Evolutionary conservation across 1,140 invertebrate genomes (phyloP).

Genomic region (Drosophila sp.): DNA sequence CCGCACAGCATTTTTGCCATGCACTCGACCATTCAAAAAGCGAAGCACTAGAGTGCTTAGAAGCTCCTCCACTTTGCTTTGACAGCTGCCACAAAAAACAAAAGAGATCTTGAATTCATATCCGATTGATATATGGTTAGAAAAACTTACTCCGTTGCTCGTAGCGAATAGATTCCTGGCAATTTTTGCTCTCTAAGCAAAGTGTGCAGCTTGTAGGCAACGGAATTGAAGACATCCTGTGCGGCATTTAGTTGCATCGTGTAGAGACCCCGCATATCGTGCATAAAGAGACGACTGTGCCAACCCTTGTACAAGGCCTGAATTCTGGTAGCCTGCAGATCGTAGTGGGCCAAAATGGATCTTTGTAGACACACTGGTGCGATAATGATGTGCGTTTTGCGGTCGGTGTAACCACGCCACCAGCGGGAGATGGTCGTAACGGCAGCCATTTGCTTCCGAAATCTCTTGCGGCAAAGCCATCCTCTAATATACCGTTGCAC

Average conservation of each 20-base stretch:
- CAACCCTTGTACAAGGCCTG: conserved; percentile 62
- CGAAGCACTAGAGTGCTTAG: conserved; percentile 26
- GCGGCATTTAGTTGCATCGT: conserved; percentile 20
- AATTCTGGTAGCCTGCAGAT: conserved; percentile 23
- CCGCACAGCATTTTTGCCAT: conserved; percentile 17
- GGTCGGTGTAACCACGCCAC: conserved; percentile 40
- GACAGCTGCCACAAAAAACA: neutral
- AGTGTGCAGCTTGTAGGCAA: neutral
- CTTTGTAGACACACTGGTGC: conserved; percentile 25
- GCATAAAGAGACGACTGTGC: conserved; percentile 40
- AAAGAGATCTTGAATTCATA: no score
- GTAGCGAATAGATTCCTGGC: conserved; percentile 29
- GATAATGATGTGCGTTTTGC: neutral
- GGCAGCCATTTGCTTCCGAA: neutral
- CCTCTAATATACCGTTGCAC: conserved; percentile 52
- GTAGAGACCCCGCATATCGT: conserved; percentile 33
- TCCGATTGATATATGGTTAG: no score
- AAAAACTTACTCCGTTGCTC: conserved; percentile 15
- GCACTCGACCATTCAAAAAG: conserved; percentile 38
- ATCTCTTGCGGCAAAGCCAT: conserved; percentile 2
- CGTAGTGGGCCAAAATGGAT: neutral
- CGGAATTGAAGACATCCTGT: conserved; percentile 33
- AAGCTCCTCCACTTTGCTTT: conserved; percentile 21
- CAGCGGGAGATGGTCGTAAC: conserved; percentile 33
- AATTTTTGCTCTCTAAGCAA: neutral